Conservation (phyloP, 2,888 invertebrate genomes). For the Hyalella azteca region DNA sequence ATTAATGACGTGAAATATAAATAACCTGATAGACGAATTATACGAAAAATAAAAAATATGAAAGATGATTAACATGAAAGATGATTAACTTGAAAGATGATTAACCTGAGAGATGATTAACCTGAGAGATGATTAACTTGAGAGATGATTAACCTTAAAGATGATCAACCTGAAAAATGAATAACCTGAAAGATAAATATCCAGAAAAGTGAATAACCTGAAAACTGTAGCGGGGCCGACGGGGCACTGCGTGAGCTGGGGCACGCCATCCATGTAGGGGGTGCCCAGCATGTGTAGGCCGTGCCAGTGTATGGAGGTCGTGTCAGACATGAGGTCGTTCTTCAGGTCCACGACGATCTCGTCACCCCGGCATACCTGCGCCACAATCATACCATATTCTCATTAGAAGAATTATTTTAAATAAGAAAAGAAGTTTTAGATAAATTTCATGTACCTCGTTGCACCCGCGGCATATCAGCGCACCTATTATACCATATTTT, state of each 20-base stretch:
- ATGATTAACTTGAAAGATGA: neutral
- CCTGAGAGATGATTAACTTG: neutral
- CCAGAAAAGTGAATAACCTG: slow-evolving; percentile 29
- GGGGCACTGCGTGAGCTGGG: slow-evolving; percentile 65
- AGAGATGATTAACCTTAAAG: neutral
- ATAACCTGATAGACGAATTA: neutral
- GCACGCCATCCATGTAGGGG: slow-evolving; percentile 64
- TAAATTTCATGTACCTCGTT: too few species aligned
- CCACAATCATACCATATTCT: too few species aligned
- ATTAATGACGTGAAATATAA: too few species aligned
- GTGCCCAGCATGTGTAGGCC: slow-evolving; percentile 63
- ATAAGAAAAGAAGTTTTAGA: too few species aligned
- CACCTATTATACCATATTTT: too few species aligned
- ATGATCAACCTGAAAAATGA: neutral
- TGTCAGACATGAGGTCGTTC: slow-evolving; percentile 62
- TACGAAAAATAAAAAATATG: neutral
- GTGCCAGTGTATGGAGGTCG: slow-evolving; percentile 67
- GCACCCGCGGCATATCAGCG: too few species aligned
- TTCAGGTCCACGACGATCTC: slow-evolving; percentile 62
- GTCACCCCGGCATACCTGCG: slow-evolving; percentile 63
- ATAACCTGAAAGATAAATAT: slow-evolving; percentile 60
- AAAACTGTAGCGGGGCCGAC: slow-evolving; percentile 62
- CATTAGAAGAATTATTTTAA: too few species aligned
- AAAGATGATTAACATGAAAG: neutral
- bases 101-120: neutral